Percentiles rank a stretch among this genome's conserved stretches.
Evolutionary conservation across 2,113 vertebrate species (phyloP).

Genomic region (Microcebus ravelobensis): DNA sequence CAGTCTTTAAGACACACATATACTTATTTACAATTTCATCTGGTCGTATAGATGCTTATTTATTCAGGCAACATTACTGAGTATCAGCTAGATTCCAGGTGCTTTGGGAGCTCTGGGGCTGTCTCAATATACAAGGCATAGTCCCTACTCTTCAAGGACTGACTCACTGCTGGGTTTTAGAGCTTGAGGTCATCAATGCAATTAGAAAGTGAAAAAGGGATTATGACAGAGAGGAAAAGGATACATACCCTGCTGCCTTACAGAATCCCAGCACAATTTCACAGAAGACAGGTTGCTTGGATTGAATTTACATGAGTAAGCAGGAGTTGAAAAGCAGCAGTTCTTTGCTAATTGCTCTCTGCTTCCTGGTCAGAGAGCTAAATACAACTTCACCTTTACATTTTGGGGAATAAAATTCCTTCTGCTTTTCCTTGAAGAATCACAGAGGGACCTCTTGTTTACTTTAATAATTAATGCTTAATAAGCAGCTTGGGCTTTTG

Average conservation of each 20-base stretch:
- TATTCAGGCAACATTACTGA: neutral
- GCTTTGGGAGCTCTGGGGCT: neutral
- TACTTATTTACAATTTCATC: neutral
- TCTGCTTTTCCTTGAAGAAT: neutral
- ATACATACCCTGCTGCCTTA: neutral
- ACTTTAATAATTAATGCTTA: neutral
- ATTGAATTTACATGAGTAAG: neutral
- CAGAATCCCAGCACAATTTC: neutral
- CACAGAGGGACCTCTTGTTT: neutral
- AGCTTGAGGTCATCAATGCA: neutral
- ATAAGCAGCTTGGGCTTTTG: neutral
- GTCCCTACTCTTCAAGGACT: neutral
- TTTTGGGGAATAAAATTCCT: slow-evolving; percentile 12
- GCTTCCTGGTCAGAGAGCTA: neutral
- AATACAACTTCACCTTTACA: neutral
- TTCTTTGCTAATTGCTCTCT: neutral
- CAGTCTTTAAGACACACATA: neutral
- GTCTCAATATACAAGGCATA: neutral
- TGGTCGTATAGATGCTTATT: neutral
- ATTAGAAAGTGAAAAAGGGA: neutral
- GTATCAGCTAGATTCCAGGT: neutral
- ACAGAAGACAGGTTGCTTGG: neutral
- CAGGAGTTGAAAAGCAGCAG: neutral
- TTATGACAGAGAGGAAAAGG: neutral
- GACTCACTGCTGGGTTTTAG: neutral